Evolutionary conservation across 2,888 invertebrate genomes (phyloP), one percentile per base, ranked within the genome.

Genomic region (Leptopilina drosophilae): DNA sequence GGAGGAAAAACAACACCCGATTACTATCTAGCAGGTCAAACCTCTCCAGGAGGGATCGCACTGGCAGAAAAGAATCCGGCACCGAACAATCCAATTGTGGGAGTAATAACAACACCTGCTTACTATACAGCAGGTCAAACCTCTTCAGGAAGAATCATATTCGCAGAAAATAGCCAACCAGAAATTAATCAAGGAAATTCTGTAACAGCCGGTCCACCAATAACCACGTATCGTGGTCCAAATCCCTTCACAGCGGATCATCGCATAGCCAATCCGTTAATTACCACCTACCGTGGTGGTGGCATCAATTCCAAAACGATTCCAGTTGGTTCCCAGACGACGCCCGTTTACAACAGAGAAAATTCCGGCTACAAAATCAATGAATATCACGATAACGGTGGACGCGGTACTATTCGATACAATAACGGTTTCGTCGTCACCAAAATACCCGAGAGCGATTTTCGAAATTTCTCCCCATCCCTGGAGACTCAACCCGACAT

Each of bases 401-500:
- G 88, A 6, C 88, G 88, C 0, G 86, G 89, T 20, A 90, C 89
- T 0, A 88, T 89, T 26, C 87, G 84, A 7, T 89, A 88, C 77
- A 90, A 90, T 77, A 89, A 88, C 65, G 90, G 89, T 15, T 84
- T 87, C 53, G 83, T 88, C 12, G 86, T 88, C 2, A 89, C 83
- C 15, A 91, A 89, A 62, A 89, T 89, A 76, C 87, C 90, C 4
- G 89, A 90, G 40, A 89, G 84, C 33, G 91, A 90, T 78, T 78
- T 89, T 15, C 87, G 83, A 56, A 90, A 91, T 77, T 89, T 91
- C 77, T 85, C 88, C 76, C 88, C 90, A 9, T 69, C 83, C 5
- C 89, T 89, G 40, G 89, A 88, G 5, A 83, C 87, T 0, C 80
- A 90, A 73, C 88, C 92, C 0, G 91, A 90, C 33, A 76, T 87